A percentile compares a stretch with the other conserved stretches of the same genome.
These are phyloP conservation scores for Nycteola revayana DNA, from an alignment of 2,888 invertebrate genomes.

Conservation along the genomic window DNA sequence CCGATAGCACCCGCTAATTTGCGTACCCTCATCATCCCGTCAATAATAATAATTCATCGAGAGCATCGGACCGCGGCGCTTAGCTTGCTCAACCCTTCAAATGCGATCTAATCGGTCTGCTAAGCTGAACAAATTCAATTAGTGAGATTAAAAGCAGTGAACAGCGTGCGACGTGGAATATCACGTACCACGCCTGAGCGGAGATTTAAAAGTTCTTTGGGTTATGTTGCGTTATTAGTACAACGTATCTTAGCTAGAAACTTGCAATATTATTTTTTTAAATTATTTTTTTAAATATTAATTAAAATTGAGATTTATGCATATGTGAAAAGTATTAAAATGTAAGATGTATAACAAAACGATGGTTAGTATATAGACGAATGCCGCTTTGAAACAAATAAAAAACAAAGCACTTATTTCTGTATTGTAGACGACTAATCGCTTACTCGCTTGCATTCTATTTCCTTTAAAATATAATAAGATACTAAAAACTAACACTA, in stretches of 20 bases:
- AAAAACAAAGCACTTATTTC: too few species aligned
- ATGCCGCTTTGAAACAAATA: too few species aligned
- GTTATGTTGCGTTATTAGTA: conserved; percentile 3
- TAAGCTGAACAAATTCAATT: conserved; percentile 59
- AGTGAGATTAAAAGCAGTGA: conserved; percentile 37
- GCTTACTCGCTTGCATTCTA: too few species aligned
- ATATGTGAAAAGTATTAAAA: too few species aligned
- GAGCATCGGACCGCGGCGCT: conserved; percentile 30
- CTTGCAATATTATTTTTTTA: too few species aligned
- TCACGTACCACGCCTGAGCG: conserved; percentile 19
- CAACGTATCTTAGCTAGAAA: neutral
- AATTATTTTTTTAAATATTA: too few species aligned
- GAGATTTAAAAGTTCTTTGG: conserved; percentile 16
- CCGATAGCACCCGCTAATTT: conserved; percentile 38
- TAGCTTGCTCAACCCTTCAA: conserved; percentile 41
- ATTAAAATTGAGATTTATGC: too few species aligned
- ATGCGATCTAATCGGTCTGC: conserved; percentile 51
- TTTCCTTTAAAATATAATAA: too few species aligned
- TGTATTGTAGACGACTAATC: too few species aligned
- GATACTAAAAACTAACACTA: too few species aligned
- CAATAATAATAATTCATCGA: conserved; percentile 38
- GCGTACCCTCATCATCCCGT: conserved; percentile 35
- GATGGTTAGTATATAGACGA: too few species aligned
- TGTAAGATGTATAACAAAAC: too few species aligned
- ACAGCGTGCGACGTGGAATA: conserved; percentile 31